Base-by-base conservation (phyloP, 35 echinoderm and acorn worm species). In the Apostichopus californicus region DNA sequence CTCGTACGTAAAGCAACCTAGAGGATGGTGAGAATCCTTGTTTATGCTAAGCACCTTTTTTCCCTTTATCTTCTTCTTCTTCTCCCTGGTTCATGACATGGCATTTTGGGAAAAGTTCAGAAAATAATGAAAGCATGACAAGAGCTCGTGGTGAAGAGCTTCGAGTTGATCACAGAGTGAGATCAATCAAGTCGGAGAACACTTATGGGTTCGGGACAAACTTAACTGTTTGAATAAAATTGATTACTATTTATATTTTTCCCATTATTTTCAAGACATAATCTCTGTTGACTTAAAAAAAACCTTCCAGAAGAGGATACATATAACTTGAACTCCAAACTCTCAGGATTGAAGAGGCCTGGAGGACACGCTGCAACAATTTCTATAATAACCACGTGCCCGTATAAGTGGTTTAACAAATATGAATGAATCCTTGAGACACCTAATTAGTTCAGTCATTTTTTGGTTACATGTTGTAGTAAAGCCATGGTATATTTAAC, bases 161-260 rank as follows among this genome's bases (percentile, higher is more conserved):
- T 85, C 18, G 15, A 58, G 81, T 58, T 85, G 81, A 4, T 85
- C 5, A 59, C 55, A 20, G 55, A 21, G 18, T 5, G 56, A 54
- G 34, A 85, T 85, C 81, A 58, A 80, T 28, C 78, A 80, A 80
- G 14, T 15, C 54, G 26, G 52, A 46, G 78, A 15, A 85, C 52
- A 73, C 71, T 73, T 73, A 73, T 73, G 6, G 71, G n/a, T 73
- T 12, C 71, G n/a, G 71, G 71, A 73, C 71, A 73, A 28, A 73
- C 71, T 73, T 73, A 73, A n/a, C n/a, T 28, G 26, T 6, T n/a
- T 17, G 71, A 73, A 73, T 73, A 73, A 28, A 73, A 21, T 73
- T 17, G 71, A 73, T 73, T 12, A 73, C 1, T 73, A 6, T 17
- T 73, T 73, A n/a, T 73, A 14, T 17, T 28, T 28, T 28, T 1